phyloP scores from a whole-genome alignment of 2,888 invertebrate species.

The Tortrix viridana region DNA sequence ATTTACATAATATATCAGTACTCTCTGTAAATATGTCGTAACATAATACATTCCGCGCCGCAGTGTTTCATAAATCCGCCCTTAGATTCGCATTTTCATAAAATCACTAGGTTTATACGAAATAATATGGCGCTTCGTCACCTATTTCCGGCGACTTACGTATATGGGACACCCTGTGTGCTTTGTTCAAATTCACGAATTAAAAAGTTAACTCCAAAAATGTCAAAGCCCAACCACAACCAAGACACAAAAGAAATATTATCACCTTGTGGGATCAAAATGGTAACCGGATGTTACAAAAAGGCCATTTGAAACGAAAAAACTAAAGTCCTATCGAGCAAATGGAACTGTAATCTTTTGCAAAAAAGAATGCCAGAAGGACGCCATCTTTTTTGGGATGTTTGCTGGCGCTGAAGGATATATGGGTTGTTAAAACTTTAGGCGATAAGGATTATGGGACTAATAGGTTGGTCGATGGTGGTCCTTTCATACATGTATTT shows the following conservation, averaged over 20 bases:
- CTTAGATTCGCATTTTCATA: slow-evolving; percentile 54
- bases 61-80: slow-evolving; percentile 55
- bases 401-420: slow-evolving; percentile 28
- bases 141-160: slow-evolving; percentile 15
- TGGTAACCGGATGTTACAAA: slow-evolving; percentile 24
- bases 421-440: slow-evolving; percentile 16
- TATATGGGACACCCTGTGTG: too few relatives aligned
- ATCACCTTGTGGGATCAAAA: slow-evolving; percentile 23
- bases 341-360: slow-evolving; percentile 27
- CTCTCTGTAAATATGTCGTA: slow-evolving; percentile 20
- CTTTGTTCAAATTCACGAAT: too few relatives aligned
- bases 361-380: slow-evolving; percentile 23
- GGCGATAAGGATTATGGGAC: slow-evolving; percentile 18
- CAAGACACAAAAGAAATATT: slow-evolving; percentile 18
- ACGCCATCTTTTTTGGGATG: slow-evolving; percentile 28
- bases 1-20: slow-evolving; percentile 17
- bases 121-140: slow-evolving; percentile 20
- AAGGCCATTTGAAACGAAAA: slow-evolving; percentile 28
- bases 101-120: slow-evolving; percentile 35
- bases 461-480: slow-evolving; percentile 24
- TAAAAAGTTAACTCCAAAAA: background rate
- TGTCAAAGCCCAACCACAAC: background rate
- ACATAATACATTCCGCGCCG: slow-evolving; percentile 35
- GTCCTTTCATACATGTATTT: slow-evolving; percentile 5
- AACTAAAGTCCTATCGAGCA: slow-evolving; percentile 32